phyloP scores from a whole-genome alignment of 2,113 vertebrate genomes.

The Microtus pennsylvanicus region DNA sequence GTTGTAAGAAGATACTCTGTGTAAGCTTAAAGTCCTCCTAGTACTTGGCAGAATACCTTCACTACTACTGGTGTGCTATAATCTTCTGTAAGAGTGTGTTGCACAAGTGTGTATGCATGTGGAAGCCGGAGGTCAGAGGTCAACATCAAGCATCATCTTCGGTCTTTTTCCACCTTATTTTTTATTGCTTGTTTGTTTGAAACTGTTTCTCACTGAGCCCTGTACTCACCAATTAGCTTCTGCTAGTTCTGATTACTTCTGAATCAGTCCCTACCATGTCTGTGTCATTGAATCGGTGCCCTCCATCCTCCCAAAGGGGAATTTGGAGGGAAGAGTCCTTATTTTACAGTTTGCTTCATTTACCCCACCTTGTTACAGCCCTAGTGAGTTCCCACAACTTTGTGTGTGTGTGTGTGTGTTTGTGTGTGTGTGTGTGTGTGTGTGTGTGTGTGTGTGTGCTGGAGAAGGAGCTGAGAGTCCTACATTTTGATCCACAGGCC shows the following conservation, averaged over 20 bases:
- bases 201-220: not conserved
- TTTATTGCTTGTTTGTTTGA: not conserved
- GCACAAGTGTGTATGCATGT: not conserved
- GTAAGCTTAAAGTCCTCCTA: not conserved
- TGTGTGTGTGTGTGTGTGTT: no score
- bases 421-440: no score
- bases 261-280: not conserved
- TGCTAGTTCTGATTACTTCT: not conserved
- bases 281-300: not conserved
- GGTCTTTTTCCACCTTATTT: not conserved
- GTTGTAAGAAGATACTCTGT: not conserved
- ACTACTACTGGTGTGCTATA: not conserved
- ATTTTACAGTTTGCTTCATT: not conserved
- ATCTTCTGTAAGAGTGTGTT: not conserved
- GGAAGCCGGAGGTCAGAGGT: not conserved
- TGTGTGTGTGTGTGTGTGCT: no score
- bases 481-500: not conserved
- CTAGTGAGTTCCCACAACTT: not conserved
- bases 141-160: not conserved
- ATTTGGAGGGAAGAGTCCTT: not conserved
- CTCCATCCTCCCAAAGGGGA: not conserved
- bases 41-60: not conserved
- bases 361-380: not conserved
- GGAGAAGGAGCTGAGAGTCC: not conserved
- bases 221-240: not conserved